These are phyloP conservation scores for Bambusicola thoracicus DNA, from an alignment of 2,113 vertebrate genomes.

Conservation along the genomic window DNA sequence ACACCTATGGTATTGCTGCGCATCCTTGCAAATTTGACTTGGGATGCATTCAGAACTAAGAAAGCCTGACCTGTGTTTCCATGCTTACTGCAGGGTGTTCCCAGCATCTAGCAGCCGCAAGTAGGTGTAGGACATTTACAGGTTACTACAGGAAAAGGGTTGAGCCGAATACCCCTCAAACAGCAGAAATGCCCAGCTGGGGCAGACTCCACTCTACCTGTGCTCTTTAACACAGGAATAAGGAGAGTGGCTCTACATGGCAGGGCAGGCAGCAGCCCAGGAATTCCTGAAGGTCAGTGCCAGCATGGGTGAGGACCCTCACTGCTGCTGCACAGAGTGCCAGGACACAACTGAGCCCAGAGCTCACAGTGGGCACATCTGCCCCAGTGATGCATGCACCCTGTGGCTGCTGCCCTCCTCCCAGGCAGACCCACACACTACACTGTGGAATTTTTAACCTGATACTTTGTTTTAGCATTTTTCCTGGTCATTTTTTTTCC, in stretches of 20 bases:
- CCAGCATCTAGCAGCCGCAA: background rate
- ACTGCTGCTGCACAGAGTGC: background rate
- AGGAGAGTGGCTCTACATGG: background rate
- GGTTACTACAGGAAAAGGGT: background rate
- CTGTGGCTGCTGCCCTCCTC: too few relatives aligned
- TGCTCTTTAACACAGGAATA: background rate
- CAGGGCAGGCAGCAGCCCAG: background rate
- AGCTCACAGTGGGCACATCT: background rate
- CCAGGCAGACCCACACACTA: background rate
- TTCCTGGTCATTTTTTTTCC: background rate
- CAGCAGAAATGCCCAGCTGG: background rate
- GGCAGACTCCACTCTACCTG: background rate
- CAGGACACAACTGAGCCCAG: too few relatives aligned
- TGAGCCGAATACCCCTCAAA: background rate
- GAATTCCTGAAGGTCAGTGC: background rate
- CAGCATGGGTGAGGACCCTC: background rate
- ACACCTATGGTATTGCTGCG: rapidly evolving
- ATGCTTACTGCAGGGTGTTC: background rate
- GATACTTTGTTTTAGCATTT: conserved; percentile 19
- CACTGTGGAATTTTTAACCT: background rate
- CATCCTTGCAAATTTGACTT: background rate
- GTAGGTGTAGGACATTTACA: rapidly evolving
- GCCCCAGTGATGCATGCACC: background rate
- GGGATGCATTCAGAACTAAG: background rate
- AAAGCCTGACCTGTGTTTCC: background rate